Base-by-base conservation (phyloP, 2,797 vertebrate species). In the Rallus crepitans region DNA sequence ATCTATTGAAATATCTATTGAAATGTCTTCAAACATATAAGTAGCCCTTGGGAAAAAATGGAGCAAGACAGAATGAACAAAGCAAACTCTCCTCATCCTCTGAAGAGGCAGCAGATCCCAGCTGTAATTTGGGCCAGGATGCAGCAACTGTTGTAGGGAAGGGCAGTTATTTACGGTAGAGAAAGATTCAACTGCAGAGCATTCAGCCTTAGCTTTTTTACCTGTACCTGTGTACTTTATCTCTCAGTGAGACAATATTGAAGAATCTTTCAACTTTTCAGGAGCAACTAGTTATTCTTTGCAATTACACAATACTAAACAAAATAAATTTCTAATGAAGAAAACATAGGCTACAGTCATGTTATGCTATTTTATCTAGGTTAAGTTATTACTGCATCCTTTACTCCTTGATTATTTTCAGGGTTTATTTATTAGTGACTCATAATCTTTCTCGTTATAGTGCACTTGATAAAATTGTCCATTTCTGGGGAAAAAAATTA, bases 21-120 rank as follows among this genome's bases (percentile, higher is more conserved):
- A 80, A 82, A 73, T 90, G 7, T 64, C 21, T 93, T 82, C 56
- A 82, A 87, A 61, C 0, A 10, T 23, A 2, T 33, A 78, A 76
- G 24, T 12, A 75, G 42, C 6, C 13, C 45, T 81, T 48, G 12
- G 59, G 21, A 85, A 80, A 75, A 63, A 88, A 40, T 8, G 37
- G 16, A 60, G 35, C 3, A 2, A 30, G 28, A 69, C 55, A 57
- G 68, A 82, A 3, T 0, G 0, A 57, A 15, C 2, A 1, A 9
- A 11, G 39, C 0, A 2, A 70, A 28, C 33, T 93, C 40, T 15
- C 15, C 12, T 23, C 0, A 0, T 57, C 33, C 40, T 82, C 60
- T 47, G 10, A 28, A 57, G 25, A 72, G 12, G 20, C 37, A 79
- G 42, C 11, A 72, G 77, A 71, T 76, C 28, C 65, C 65, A 57